Evolutionary conservation across 2,797 vertebrate species (phyloP).

Genomic region (Neopelma chrysocephalum): DNA sequence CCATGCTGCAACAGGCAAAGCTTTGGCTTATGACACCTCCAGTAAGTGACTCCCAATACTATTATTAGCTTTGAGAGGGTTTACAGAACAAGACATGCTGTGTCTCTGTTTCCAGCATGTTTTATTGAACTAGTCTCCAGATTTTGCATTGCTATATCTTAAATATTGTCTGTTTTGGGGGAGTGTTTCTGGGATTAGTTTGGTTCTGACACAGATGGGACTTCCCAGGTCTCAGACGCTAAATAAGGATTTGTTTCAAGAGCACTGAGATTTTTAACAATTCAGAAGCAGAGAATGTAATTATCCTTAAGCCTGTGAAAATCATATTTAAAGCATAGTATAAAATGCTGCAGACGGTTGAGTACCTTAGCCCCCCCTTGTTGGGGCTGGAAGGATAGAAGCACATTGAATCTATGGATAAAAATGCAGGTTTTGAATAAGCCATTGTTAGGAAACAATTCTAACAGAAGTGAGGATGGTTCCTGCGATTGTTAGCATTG

Average conservation of each 20-base stretch:
- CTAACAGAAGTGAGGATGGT: neutral
- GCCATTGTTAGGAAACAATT: conserved; percentile 11
- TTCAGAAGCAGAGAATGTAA: neutral
- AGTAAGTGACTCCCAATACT: neutral
- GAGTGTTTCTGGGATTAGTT: neutral
- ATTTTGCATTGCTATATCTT: neutral
- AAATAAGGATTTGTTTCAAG: neutral
- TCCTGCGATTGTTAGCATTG: neutral
- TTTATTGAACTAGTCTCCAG: neutral
- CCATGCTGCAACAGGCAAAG: neutral
- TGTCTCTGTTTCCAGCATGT: neutral
- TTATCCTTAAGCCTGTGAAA: conserved; percentile 1
- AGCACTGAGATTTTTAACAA: neutral
- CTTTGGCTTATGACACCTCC: neutral
- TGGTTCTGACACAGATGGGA: neutral
- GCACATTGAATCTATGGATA: neutral
- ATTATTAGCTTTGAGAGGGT: neutral
- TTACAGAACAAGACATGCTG: neutral
- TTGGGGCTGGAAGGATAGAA: neutral
- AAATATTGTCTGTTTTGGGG: neutral
- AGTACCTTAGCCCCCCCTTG: neutral
- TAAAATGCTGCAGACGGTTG: neutral
- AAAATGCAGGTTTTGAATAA: conserved; percentile 11
- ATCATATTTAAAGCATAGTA: neutral
- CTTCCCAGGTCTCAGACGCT: neutral